A percentile compares a stretch with the other conserved stretches of the same genome.
Evolutionary conservation across 2,888 invertebrate genomes (phyloP).

Genomic region (Macropis europaea): DNA sequence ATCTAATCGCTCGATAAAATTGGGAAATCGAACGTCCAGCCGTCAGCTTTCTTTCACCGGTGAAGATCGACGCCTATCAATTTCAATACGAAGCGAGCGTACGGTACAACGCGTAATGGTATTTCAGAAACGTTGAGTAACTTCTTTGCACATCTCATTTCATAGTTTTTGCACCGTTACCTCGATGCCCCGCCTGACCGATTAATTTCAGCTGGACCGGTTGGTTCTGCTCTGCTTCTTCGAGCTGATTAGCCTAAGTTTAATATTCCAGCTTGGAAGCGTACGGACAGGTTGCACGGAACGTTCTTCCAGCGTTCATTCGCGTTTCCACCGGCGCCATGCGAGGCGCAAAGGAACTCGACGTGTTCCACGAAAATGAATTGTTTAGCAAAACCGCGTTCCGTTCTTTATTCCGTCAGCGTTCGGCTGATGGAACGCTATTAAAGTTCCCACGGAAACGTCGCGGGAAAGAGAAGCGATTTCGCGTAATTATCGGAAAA

Average conservation of each 20-base stretch:
- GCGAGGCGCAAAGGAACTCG: too few relatives aligned
- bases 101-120: neutral
- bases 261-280: constrained; percentile 1
- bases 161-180: neutral
- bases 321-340: too few relatives aligned
- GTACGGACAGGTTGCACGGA: too few relatives aligned
- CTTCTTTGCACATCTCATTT: neutral
- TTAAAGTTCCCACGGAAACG: constrained; percentile 2
- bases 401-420: neutral
- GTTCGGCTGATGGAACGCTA: neutral
- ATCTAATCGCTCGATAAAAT: neutral
- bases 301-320: too few relatives aligned
- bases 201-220: neutral
- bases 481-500: constrained; percentile 36
- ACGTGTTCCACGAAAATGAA: neutral
- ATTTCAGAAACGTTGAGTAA: neutral
- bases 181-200: too few relatives aligned
- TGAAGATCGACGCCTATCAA: neutral
- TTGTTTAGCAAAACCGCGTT: constrained; percentile 2
- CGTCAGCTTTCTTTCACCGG: neutral
- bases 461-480: constrained; percentile 8
- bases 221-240: neutral
- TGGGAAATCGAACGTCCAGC: neutral
- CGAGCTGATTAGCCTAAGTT: neutral
- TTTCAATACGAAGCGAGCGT: neutral